phyloP scores from a whole-genome alignment of 2,113 vertebrate species.

The Cottus gobio region DNA sequence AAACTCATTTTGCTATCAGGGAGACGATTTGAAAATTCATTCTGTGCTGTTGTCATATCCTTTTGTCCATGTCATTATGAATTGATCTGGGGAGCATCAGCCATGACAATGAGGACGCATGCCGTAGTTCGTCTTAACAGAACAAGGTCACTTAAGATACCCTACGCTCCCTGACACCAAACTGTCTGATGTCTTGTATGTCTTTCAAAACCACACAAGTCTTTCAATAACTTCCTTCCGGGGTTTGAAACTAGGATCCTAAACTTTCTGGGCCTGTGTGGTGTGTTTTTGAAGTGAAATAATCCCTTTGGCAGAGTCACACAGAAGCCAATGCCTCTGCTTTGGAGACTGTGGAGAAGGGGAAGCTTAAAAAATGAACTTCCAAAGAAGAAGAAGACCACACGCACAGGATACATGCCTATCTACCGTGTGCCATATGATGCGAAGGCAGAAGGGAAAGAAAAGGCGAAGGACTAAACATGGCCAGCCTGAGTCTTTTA shows the following conservation, averaged over 20 bases:
- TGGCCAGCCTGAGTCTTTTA: constrained; percentile 18
- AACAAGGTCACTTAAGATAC: constrained; percentile 68
- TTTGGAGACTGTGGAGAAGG: constrained; percentile 50
- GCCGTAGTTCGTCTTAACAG: constrained; percentile 56
- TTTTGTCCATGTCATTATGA: constrained; percentile 74
- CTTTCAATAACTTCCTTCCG: constrained; percentile 56
- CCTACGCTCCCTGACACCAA: constrained; percentile 55
- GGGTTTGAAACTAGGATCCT: constrained; percentile 59
- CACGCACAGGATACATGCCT: constrained; percentile 51
- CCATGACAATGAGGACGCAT: constrained; percentile 58
- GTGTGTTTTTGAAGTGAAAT: constrained; percentile 66
- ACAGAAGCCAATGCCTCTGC: constrained; percentile 54
- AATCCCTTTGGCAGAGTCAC: constrained; percentile 68
- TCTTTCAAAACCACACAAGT: constrained; percentile 50
- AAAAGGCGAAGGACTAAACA: constrained; percentile 34
- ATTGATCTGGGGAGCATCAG: constrained; percentile 75
- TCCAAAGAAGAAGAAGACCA: constrained; percentile 55
- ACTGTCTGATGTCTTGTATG: constrained; percentile 46
- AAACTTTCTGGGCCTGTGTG: constrained; percentile 60
- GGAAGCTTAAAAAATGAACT: constrained; percentile 57
- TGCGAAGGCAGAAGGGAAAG: constrained; percentile 27
- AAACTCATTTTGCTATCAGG: constrained; percentile 78
- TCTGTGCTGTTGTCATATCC: constrained; percentile 73
- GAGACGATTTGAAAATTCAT: constrained; percentile 75
- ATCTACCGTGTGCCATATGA: constrained; percentile 66